These are phyloP conservation scores for Myiopsitta monachus DNA, from an alignment of 2,113 vertebrate genomes.

Conservation along the genomic window DNA sequence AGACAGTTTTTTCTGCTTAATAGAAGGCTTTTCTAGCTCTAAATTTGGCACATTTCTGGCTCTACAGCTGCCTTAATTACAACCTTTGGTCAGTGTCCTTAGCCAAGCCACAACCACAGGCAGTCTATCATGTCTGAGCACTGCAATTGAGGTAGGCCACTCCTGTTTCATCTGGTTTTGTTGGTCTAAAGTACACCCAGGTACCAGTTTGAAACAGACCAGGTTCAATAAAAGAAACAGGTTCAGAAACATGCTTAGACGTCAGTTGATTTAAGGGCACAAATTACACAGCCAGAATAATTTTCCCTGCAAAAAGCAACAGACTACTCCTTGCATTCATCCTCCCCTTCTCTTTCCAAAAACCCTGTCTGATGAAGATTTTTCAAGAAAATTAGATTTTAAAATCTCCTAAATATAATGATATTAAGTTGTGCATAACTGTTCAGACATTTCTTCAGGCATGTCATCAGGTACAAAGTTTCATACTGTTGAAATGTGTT, in stretches of 20 bases:
- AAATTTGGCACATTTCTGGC: not conserved
- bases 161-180: not conserved
- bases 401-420: constrained; percentile 2
- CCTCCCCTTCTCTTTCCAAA: not conserved
- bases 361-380: not conserved
- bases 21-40: not conserved
- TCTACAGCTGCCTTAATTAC: not conserved
- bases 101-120: not conserved
- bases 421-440: not conserved
- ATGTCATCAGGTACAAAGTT: not conserved
- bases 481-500: not conserved
- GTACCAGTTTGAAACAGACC: not conserved
- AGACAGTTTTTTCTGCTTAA: not conserved
- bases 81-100: not conserved
- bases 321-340: not conserved
- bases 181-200: not conserved
- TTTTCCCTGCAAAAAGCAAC: not conserved
- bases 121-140: not conserved
- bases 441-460: not conserved
- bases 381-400: constrained; percentile 29
- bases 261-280: not conserved
- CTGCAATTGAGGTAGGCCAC: not conserved
- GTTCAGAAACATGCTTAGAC: not conserved
- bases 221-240: rapidly evolving
- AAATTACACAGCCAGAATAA: not conserved